phyloP scores from a whole-genome alignment of 2,797 vertebrate genomes.

The Spinus pinus region DNA sequence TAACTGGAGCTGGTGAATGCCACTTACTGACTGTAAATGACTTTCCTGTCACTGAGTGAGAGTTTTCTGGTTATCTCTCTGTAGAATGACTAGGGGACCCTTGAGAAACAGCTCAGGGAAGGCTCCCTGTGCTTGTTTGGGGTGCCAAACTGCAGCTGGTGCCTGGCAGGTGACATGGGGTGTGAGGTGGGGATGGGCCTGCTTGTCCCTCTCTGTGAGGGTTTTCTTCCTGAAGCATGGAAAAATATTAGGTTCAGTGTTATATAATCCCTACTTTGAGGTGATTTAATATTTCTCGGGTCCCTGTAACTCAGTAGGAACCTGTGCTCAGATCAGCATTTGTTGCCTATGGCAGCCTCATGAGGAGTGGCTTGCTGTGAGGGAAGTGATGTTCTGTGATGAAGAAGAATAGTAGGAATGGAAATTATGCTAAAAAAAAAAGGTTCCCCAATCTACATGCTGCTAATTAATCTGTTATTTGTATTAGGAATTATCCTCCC shows the following conservation, averaged over 20 bases:
- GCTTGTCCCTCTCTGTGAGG: fast-evolving
- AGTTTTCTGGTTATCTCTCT: background rate
- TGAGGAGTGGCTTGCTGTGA: background rate
- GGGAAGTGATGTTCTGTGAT: background rate
- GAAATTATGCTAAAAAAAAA: background rate
- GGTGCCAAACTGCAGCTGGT: fast-evolving
- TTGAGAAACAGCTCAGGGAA: fast-evolving
- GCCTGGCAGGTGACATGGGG: fast-evolving
- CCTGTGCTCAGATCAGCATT: background rate
- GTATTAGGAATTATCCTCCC: background rate
- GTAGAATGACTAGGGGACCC: no score
- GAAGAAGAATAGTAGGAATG: background rate
- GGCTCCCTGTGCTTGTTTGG: fast-evolving
- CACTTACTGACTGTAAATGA: background rate
- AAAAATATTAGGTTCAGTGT: background rate
- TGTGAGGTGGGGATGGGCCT: background rate
- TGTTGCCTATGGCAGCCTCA: background rate
- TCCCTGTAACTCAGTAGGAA: background rate
- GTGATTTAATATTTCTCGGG: background rate
- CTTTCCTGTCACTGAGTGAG: background rate
- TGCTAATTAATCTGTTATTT: background rate
- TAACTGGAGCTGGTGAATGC: background rate
- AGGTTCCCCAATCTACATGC: fast-evolving
- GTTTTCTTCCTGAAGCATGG: background rate
- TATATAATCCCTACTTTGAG: background rate